Evolutionary conservation across 2,797 vertebrate species (phyloP).

Genomic region (Scarus forsteni): DNA sequence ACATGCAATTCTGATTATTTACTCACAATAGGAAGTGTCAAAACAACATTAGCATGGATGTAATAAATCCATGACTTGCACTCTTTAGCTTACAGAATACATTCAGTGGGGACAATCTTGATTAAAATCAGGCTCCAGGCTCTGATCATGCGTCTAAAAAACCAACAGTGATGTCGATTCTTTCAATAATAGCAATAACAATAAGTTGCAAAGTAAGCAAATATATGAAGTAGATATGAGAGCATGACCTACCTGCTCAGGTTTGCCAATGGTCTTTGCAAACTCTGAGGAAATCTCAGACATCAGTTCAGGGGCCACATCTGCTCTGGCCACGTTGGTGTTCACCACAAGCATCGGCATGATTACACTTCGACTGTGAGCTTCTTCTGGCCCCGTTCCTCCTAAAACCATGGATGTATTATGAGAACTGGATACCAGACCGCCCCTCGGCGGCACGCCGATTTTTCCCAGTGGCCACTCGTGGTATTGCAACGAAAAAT

Average conservation of each 20-base stretch:
- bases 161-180: neutral
- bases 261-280: conserved; percentile 91
- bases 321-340: conserved; percentile 90
- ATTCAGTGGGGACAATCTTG: neutral
- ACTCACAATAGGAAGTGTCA: neutral
- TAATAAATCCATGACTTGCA: too few species aligned
- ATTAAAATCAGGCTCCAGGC: neutral
- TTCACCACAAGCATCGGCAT: conserved; percentile 95
- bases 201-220: neutral
- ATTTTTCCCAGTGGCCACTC: too few species aligned
- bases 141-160: neutral
- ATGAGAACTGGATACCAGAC: too few species aligned
- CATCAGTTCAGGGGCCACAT: conserved; percentile 86
- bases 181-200: neutral
- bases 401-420: too few species aligned
- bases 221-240: neutral
- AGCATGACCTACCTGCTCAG: conserved; percentile 83
- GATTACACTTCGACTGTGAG: neutral
- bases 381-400: too few species aligned
- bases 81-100: neutral
- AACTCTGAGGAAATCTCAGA: conserved; percentile 90
- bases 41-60: neutral
- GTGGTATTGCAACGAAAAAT: too few species aligned
- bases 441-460: too few species aligned
- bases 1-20: neutral